Conservation (phyloP, 2,888 invertebrate species). For the Operophtera brumata region DNA sequence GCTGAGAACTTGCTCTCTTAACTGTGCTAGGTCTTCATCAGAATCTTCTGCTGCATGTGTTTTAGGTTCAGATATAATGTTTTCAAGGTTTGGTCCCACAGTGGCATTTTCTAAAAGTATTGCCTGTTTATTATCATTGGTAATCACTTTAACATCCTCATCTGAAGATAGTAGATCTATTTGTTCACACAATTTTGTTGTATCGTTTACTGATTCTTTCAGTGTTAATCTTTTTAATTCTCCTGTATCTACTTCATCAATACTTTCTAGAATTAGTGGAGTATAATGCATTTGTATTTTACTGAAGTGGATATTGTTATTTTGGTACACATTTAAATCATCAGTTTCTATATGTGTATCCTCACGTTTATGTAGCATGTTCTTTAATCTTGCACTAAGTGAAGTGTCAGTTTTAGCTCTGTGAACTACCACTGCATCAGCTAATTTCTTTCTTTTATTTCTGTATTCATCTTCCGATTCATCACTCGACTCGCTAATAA, state of each 20-base stretch:
- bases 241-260: constrained; percentile 21
- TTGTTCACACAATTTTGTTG: constrained; percentile 8
- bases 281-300: constrained; percentile 21
- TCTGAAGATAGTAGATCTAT: constrained; percentile 28
- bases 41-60: constrained; percentile 50
- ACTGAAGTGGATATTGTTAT: constrained; percentile 15
- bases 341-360: constrained; percentile 23
- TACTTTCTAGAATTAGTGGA: constrained; percentile 9
- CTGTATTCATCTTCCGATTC: constrained; percentile 71
- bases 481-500: constrained; percentile 62
- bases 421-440: constrained; percentile 76
- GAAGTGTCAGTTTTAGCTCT: constrained; percentile 58
- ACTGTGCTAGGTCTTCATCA: constrained; percentile 72
- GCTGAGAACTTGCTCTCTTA: constrained; percentile 70
- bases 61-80: constrained; percentile 20
- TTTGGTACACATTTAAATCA: neutral
- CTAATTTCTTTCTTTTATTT: constrained; percentile 73
- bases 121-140: constrained; percentile 3
- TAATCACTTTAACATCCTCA: constrained; percentile 25
- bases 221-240: constrained; percentile 10
- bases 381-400: constrained; percentile 64
- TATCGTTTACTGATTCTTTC: neutral
- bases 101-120: constrained; percentile 10
- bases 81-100: neutral
- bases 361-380: constrained; percentile 58